Evolutionary conservation across 2,797 vertebrate genomes (phyloP), one percentile per base, ranked within the genome.

Genomic region (Limnodromus scolopaceus): DNA sequence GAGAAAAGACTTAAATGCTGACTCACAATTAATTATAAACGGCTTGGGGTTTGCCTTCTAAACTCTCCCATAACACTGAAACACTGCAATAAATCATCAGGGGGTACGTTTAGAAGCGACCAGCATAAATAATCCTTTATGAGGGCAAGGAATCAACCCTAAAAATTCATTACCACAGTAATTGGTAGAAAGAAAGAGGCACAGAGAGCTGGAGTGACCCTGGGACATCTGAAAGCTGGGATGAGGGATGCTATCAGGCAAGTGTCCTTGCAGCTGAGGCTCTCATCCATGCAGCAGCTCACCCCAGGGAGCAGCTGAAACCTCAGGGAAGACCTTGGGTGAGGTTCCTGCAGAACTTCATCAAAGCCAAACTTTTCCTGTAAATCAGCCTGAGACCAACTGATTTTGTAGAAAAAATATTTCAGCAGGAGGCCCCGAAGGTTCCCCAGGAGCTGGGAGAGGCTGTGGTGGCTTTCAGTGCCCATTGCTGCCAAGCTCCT

Each of bases 401-500:
- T 3, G 0, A 1, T 6, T 25, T 16, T 7, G 48, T 38, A 5
- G 60, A 20, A 77, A 51, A 48, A 45, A 49, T 25, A 2, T 38
- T 22, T 11, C 82, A 51, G 61, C 30, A 10, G 69, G 53, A 38
- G 34, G 6, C 15, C 66, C 25, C 1, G 5, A 19, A 65, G 28
- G 45, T 36, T 39, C 34, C 32, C 34, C 3, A 2, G 61, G 58
- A 63, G 66, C 68, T 6, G 84, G 39, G 46, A 23, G 49, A 19
- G 66, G 22, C 13, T 1, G 4, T 5, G n/a, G 22, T 74, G 1
- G 1, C 17, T 27, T 5, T 5, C 27, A 1, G 68, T 2, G 13
- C 32, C 60, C 3, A 0, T 8, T 30, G 43, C 43, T 30, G n/a
- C 30, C 58, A 4, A 66, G 13, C 14, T 61, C 48, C 76, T 28